Percentiles rank a stretch among this genome's conserved stretches.
Conservation (phyloP, 1,140 invertebrate genomes). For the Holcopasites calliopsidis region DNA sequence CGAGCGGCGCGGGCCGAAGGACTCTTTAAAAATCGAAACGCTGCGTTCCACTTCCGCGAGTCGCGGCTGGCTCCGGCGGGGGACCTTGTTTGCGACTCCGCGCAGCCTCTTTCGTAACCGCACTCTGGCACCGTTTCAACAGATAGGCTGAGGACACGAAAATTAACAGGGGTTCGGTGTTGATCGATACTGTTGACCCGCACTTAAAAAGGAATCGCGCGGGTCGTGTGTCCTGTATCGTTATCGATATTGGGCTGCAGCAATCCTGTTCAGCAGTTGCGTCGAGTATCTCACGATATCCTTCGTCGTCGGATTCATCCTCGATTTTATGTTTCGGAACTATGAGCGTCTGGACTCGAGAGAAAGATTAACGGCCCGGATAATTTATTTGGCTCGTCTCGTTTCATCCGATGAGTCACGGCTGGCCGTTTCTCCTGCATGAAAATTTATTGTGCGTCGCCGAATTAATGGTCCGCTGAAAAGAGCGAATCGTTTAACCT, state of each 20-base stretch:
- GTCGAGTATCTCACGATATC: too few relatives aligned
- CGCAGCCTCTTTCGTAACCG: constrained; percentile 8
- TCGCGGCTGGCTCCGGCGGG: not conserved
- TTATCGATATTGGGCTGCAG: too few relatives aligned
- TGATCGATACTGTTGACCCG: not conserved
- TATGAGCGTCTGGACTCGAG: too few relatives aligned
- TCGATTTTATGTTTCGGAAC: too few relatives aligned
- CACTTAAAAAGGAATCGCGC: not conserved
- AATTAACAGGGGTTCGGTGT: not conserved
- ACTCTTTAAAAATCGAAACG: constrained; percentile 22
- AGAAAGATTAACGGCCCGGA: too few relatives aligned
- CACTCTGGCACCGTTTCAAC: not conserved
- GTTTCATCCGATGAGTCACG: not conserved
- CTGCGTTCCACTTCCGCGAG: constrained; percentile 23
- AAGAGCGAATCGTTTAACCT: not conserved
- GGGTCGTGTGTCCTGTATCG: not conserved
- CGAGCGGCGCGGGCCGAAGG: not conserved
- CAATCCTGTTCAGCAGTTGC: too few relatives aligned
- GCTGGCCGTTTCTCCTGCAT: too few relatives aligned
- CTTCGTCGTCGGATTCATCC: too few relatives aligned
- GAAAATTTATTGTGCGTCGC: not conserved
- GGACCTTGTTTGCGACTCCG: constrained; percentile 12
- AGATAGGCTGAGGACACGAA: not conserved
- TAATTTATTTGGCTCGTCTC: too few relatives aligned
- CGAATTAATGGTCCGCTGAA: too few relatives aligned